Conservation (phyloP, 2,888 invertebrate species). For the Andrena bicolor region DNA sequence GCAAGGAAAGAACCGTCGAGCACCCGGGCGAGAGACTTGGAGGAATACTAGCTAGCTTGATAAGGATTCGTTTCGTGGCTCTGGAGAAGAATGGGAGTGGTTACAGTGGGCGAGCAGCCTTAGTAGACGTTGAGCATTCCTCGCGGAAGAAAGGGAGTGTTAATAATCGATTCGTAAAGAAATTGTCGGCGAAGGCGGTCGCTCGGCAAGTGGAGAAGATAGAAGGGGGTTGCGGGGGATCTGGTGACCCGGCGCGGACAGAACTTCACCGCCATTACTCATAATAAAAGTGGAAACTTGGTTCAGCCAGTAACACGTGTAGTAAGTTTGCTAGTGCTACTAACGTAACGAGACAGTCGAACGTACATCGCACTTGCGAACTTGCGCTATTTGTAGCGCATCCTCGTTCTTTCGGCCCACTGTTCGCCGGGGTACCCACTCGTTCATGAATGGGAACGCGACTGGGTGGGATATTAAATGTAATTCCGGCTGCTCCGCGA, state of each 20-base stretch:
- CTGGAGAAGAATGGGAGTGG: too few relatives aligned
- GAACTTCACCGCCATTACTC: conserved; percentile 39
- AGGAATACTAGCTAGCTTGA: too few relatives aligned
- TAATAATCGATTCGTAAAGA: conserved; percentile 2
- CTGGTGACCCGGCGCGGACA: conserved; percentile 6
- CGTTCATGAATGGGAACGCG: too few relatives aligned
- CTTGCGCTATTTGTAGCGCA: conserved; percentile 35
- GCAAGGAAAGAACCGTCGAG: too few relatives aligned
- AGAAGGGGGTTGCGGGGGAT: neutral
- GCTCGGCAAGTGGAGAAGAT: neutral
- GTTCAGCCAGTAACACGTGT: conserved; percentile 10
- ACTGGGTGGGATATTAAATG: too few relatives aligned
- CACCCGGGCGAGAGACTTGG: too few relatives aligned
- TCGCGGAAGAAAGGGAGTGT: neutral
- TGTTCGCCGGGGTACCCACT: neutral
- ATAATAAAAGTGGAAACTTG: conserved; percentile 37
- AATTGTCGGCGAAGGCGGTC: neutral
- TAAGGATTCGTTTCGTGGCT: too few relatives aligned
- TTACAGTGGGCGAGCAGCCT: too few relatives aligned
- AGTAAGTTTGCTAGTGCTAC: neutral
- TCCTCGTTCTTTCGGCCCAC: conserved; percentile 10
- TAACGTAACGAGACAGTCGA: conserved; percentile 5
- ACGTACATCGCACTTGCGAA: conserved; percentile 28
- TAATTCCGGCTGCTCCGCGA: too few relatives aligned
- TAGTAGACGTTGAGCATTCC: too few relatives aligned